A percentile compares a stretch with the other conserved stretches of the same genome.
Conservation (phyloP, 2,797 vertebrate genomes). For the Crocidura indochinensis region DNA sequence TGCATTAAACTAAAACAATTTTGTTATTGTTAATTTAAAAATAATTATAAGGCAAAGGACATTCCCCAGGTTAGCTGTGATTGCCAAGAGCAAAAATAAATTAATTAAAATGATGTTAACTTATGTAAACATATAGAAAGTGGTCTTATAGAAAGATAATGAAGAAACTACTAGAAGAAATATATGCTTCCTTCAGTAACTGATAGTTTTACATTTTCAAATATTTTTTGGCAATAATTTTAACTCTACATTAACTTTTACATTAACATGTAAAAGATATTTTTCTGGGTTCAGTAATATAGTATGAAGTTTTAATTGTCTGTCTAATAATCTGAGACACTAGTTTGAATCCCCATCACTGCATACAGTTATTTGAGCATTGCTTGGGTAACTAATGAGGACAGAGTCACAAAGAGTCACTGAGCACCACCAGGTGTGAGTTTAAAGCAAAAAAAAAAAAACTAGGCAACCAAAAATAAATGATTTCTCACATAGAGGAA, state of each 20-base stretch:
- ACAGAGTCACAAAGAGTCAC: too few species aligned
- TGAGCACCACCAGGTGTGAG: too few species aligned
- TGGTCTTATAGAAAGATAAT: conserved; percentile 17
- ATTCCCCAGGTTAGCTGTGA: conserved; percentile 37
- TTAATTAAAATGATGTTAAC: conserved; percentile 70
- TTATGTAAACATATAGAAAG: conserved; percentile 57
- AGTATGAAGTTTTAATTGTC: too few species aligned
- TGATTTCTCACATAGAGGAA: not conserved
- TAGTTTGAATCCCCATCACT: too few species aligned
- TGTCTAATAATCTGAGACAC: too few species aligned
- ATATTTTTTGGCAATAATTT: conserved; percentile 7
- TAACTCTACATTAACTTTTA: not conserved
- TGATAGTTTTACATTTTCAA: conserved; percentile 11
- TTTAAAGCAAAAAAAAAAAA: too few species aligned
- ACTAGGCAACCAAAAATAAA: not conserved
- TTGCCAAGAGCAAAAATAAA: conserved; percentile 64
- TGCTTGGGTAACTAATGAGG: too few species aligned
- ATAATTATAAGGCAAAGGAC: conserved; percentile 79
- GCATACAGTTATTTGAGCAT: too few species aligned
- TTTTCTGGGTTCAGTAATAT: too few species aligned
- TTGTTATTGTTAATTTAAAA: conserved; percentile 74
- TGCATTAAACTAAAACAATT: conserved; percentile 78
- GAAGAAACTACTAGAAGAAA: conserved; percentile 48
- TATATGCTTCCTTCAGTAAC: conserved; percentile 46
- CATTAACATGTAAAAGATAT: too few species aligned